These are phyloP conservation scores for Drosophila pullipes DNA, from an alignment of 2,888 invertebrate genomes.

Conservation along the genomic window DNA sequence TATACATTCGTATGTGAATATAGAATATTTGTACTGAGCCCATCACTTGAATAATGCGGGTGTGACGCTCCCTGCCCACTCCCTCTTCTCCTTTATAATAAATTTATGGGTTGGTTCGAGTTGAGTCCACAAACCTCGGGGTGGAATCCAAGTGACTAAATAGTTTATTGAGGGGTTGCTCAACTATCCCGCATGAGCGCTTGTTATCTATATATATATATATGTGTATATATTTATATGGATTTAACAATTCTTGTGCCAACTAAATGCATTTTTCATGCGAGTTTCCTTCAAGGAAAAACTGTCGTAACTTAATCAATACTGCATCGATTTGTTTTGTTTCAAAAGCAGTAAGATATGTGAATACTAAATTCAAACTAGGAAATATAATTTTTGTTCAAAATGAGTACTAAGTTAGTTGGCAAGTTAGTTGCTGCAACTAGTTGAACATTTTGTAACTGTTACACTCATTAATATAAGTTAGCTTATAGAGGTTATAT, in stretches of 20 bases:
- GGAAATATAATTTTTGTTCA: not conserved
- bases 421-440: not conserved
- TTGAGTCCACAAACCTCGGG: not conserved
- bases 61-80: not conserved
- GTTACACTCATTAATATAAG: not conserved
- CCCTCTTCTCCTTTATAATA: not conserved
- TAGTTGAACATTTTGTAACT: not conserved
- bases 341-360: not conserved
- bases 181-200: constrained; percentile 21
- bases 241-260: not conserved
- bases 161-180: constrained; percentile 19
- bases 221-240: not conserved
- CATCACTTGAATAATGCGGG: constrained; percentile 23
- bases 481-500: not conserved
- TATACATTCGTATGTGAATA: not conserved
- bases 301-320: not conserved
- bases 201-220: not conserved
- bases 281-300: not conserved
- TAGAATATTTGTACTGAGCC: not conserved
- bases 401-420: not conserved
- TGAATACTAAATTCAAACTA: not conserved
- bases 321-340: not conserved
- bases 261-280: not conserved
- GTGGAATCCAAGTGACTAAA: constrained; percentile 9
- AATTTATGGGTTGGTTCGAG: constrained; percentile 1